A percentile compares a stretch with the other conserved stretches of the same genome.
Evolutionary conservation across 53 echinoderm and acorn worm species (phyloP).

Genomic region (Mesocentrotus franciscanus): DNA sequence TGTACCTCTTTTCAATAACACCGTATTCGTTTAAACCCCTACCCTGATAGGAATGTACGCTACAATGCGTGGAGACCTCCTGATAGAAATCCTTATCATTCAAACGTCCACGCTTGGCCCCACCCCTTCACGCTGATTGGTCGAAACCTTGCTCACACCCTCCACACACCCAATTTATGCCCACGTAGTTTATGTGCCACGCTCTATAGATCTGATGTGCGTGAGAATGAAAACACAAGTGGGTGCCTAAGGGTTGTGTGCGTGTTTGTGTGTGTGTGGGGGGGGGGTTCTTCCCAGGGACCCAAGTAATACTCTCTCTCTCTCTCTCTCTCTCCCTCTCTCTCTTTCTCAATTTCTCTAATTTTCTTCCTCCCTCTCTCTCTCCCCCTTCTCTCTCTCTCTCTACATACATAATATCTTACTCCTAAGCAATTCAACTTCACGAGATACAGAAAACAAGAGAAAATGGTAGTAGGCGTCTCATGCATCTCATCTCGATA

Average conservation of each 20-base stretch:
- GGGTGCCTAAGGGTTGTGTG: not conserved
- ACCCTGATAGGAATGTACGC: not conserved
- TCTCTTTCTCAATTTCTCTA: no score
- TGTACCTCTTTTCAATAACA: no score
- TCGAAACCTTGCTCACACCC: conserved; percentile 10
- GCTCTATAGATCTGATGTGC: not conserved
- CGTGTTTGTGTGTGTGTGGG: not conserved
- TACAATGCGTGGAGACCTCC: not conserved
- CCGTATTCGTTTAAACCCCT: no score
- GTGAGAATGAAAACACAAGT: not conserved
- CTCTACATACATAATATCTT: no score
- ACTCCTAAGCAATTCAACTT: no score
- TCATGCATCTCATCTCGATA: no score
- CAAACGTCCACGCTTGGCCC: not conserved
- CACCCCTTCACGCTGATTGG: conserved; percentile 22
- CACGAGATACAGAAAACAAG: no score
- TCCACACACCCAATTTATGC: not conserved
- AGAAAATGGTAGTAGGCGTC: no score
- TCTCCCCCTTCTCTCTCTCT: not conserved
- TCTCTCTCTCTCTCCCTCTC: no score
- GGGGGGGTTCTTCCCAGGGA: not conserved
- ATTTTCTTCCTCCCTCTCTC: not conserved
- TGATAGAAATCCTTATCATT: not conserved
- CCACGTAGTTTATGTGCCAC: not conserved
- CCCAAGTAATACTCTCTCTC: no score